Evolutionary conservation across 2,797 vertebrate genomes (phyloP), one percentile per base, ranked within the genome.

Genomic region (Acanthornis magna): DNA sequence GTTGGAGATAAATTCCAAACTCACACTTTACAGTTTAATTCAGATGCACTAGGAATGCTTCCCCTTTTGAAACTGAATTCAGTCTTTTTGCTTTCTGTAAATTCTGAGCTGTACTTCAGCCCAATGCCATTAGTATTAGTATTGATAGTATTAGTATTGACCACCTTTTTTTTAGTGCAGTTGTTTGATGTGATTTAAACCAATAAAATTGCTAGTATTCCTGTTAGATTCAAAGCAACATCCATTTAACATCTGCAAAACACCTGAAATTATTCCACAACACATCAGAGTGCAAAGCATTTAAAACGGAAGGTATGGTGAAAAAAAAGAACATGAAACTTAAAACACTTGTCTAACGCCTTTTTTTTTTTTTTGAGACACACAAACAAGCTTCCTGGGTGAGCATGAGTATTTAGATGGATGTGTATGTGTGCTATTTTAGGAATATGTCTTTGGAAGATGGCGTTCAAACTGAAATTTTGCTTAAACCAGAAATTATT

Each of bases 221-320:
- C 60, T 96, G 54, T 96, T 42, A 91, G 66, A 91, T 89, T 92
- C 62, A n/a, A 96, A 96, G 91, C 30, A 92, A 50, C 29, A 93
- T 87, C 73, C 91, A 71, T 53, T 63, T 93, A 95, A 95, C 76
- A 89, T 95, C 89, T 97, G 91, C 91, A 95, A 95, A 97, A 91
- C 90, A 96, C 90, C 77, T 96, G 88, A 88, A 95, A 16, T 23
- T 89, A 80, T 94, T 62, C 85, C 62, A 85, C 47, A 89, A 91
- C 50, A 51, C 67, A 86, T 74, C 42, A 54, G 23, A 84, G 65
- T 96, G 76, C 84, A 71, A 97, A 89, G 58, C 42, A 84, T 22
- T 30, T 89, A 82, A 93, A 75, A 71, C 15, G 88, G 86, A 95
- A 88, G 45, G 22, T 71, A 8, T 68, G 42, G 29, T 91, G 76